Conservation (phyloP, 1,140 invertebrate genomes). For the Conus betulinus region DNA sequence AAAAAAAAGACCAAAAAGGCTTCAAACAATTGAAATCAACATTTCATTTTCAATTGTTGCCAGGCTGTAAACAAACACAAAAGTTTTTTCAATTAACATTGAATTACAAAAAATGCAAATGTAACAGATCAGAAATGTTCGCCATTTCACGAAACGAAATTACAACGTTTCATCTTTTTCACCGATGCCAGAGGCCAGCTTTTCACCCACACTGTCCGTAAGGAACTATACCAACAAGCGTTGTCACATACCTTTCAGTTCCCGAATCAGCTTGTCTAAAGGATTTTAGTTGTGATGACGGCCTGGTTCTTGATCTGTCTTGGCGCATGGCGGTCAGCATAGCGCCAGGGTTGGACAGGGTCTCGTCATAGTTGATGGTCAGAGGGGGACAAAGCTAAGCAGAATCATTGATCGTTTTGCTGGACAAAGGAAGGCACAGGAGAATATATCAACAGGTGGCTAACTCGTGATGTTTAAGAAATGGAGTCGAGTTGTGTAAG, state of each 20-base stretch:
- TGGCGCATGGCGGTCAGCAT: conserved; percentile 81
- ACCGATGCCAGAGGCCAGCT: neutral
- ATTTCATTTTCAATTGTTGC: too few relatives aligned
- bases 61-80: too few relatives aligned
- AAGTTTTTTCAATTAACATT: too few relatives aligned
- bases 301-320: conserved; percentile 81
- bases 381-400: conserved; percentile 82
- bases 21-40: too few relatives aligned
- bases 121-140: neutral
- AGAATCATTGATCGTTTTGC: conserved; percentile 79
- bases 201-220: neutral
- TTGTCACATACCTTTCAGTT: conserved; percentile 68
- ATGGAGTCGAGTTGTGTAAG: too few relatives aligned
- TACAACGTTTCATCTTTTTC: neutral
- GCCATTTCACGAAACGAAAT: too few relatives aligned
- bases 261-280: conserved; percentile 75
- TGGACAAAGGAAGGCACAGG: conserved; percentile 46
- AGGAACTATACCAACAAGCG: neutral
- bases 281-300: conserved; percentile 77
- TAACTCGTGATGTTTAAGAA: too few relatives aligned
- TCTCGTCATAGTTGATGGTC: conserved; percentile 83
- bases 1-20: too few relatives aligned
- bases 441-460: too few relatives aligned
- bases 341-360: conserved; percentile 80
- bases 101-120: too few relatives aligned